These are phyloP conservation scores for Pollenia angustigena DNA, from an alignment of 2,888 invertebrate species.

Conservation along the genomic window DNA sequence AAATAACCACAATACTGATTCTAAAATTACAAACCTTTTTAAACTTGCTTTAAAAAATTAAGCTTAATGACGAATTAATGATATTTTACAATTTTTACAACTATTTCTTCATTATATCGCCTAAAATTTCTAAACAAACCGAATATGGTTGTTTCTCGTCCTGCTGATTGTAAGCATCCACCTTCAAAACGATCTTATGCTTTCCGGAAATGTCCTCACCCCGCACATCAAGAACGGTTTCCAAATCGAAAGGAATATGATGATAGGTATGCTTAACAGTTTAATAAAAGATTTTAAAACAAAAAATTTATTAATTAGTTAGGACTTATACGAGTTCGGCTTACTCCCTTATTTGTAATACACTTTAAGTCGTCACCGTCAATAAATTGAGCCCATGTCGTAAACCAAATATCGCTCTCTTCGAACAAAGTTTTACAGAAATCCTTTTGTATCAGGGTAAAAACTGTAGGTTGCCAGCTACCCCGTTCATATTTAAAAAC, in stretches of 20 bases:
- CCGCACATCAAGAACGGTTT: conserved; percentile 2
- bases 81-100: neutral
- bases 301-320: neutral
- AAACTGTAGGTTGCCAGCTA: conserved; percentile 57
- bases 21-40: too few species aligned
- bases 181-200: conserved; percentile 53
- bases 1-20: too few species aligned
- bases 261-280: conserved; percentile 55
- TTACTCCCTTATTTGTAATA: conserved; percentile 62
- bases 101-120: conserved; percentile 55
- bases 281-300: neutral
- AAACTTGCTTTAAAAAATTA: too few species aligned
- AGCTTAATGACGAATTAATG: neutral
- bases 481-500: conserved; percentile 59
- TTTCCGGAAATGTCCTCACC: conserved; percentile 55
- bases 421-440: conserved; percentile 46
- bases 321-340: neutral
- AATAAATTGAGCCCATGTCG: conserved; percentile 51
- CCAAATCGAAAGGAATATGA: conserved; percentile 55
- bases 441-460: conserved; percentile 48
- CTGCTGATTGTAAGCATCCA: conserved; percentile 29
- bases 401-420: conserved; percentile 38
- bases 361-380: conserved; percentile 52
- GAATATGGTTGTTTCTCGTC: conserved; percentile 40
- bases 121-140: conserved; percentile 50